Conservation (phyloP, 2,113 vertebrate genomes). For the Oceanites oceanicus region DNA sequence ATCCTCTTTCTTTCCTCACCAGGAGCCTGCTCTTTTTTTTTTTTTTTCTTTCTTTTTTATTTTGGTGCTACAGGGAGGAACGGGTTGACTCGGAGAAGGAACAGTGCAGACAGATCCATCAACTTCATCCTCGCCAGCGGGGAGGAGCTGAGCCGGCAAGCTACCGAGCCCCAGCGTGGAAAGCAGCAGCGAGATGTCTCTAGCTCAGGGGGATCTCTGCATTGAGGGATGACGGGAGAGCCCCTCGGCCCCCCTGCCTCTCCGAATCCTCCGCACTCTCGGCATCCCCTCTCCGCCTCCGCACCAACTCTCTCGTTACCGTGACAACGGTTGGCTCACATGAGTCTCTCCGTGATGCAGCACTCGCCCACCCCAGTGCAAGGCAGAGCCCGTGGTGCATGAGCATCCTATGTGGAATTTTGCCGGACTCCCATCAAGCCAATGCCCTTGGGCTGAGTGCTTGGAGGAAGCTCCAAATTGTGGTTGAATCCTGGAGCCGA, state of each 20-base stretch:
- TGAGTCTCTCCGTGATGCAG: background rate
- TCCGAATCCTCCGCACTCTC: background rate
- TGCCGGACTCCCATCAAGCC: fast-evolving
- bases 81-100: background rate
- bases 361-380: background rate
- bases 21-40: background rate
- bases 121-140: background rate
- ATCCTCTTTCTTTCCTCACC: background rate
- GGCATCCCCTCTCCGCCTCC: conserved; percentile 23
- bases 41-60: no score
- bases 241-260: background rate
- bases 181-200: background rate
- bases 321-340: conserved; percentile 33
- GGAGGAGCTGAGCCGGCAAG: background rate
- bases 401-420: fast-evolving
- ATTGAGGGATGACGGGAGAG: background rate
- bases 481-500: fast-evolving
- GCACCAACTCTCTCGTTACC: background rate
- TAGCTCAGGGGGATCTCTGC: background rate
- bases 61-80: background rate
- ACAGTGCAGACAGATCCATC: background rate
- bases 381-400: background rate
- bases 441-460: background rate
- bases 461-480: background rate
- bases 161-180: fast-evolving